Conservation (phyloP, 2,113 vertebrate species). For the Nipponia nippon region DNA sequence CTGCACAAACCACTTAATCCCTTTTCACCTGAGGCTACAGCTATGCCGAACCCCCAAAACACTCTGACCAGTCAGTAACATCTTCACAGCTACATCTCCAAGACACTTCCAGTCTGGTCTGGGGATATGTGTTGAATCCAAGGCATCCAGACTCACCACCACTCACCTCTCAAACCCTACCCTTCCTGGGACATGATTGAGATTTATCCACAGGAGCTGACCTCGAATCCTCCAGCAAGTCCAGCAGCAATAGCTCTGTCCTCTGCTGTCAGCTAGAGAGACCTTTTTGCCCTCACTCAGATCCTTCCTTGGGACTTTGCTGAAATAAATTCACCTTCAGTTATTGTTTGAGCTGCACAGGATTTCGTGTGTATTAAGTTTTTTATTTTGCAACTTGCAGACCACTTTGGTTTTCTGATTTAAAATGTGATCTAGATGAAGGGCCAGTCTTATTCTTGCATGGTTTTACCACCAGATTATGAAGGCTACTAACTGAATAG, state of each 20-base stretch:
- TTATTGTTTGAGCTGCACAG: neutral
- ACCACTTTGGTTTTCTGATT: neutral
- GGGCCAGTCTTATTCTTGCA: neutral
- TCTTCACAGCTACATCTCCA: neutral
- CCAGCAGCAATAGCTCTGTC: neutral
- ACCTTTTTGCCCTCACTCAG: neutral
- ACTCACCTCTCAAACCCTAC: neutral
- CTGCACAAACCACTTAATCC: neutral
- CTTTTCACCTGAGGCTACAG: neutral
- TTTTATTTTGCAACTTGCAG: neutral
- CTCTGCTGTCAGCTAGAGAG: neutral
- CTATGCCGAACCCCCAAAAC: neutral
- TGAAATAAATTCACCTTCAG: neutral
- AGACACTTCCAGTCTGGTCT: neutral
- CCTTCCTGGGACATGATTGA: fast-evolving
- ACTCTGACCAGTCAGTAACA: neutral
- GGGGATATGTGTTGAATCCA: neutral
- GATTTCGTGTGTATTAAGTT: neutral
- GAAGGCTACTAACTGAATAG: neutral
- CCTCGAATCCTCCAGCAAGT: neutral
- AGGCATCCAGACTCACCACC: neutral
- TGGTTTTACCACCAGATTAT: neutral
- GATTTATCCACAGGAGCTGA: neutral
- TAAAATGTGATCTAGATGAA: neutral
- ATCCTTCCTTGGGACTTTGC: neutral